Conservation (phyloP, 2,113 vertebrate species). For the Siphamia tubifer region DNA sequence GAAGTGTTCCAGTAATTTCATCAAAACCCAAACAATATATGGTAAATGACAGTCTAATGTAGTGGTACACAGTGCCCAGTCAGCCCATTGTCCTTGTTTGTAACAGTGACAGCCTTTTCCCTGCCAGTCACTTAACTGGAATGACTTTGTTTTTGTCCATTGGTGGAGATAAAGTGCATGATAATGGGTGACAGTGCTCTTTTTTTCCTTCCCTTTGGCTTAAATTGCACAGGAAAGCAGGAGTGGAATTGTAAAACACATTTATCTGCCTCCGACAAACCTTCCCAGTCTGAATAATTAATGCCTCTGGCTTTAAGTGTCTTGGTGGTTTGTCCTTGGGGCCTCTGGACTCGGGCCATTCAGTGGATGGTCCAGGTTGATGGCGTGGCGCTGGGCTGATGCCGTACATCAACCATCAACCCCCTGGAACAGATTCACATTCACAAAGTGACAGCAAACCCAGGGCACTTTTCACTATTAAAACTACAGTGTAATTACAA, state of each 20-base stretch:
- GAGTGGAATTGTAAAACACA: constrained; percentile 65
- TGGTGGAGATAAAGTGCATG: constrained; percentile 56
- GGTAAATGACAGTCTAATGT: no score
- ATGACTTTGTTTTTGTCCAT: constrained; percentile 30
- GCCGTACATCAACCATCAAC: background rate
- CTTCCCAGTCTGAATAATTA: constrained; percentile 71
- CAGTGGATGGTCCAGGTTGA: background rate
- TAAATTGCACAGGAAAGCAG: constrained; percentile 45
- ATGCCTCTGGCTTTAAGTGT: constrained; percentile 47
- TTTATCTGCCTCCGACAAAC: constrained; percentile 65
- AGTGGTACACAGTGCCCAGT: no score
- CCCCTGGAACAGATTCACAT: constrained; percentile 1
- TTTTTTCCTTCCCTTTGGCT: constrained; percentile 30
- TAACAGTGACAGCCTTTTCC: no score
- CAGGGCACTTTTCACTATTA: background rate
- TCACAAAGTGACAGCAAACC: background rate
- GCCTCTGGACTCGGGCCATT: constrained; percentile 18
- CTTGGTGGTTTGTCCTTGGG: constrained; percentile 51
- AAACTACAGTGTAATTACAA: constrained; percentile 16
- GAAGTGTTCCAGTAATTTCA: no score
- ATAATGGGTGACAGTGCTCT: constrained; percentile 40
- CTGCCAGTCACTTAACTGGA: constrained; percentile 17
- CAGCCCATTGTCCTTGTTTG: no score
- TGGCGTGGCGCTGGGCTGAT: background rate
- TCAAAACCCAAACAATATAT: no score